phyloP scores from a whole-genome alignment of 2,113 vertebrate genomes.

The Ctenomys sociabilis region DNA sequence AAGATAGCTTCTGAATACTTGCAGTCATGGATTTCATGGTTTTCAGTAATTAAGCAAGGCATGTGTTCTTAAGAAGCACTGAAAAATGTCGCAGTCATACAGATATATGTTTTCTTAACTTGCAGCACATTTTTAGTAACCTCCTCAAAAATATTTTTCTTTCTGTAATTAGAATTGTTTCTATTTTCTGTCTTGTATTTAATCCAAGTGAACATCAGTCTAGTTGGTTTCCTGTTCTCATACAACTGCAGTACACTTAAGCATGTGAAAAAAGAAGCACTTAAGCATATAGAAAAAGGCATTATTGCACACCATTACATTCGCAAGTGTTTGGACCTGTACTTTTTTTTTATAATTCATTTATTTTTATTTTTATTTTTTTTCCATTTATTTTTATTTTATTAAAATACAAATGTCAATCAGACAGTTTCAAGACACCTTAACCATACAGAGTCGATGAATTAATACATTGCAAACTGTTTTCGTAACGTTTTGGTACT shows the following conservation, averaged over 20 bases:
- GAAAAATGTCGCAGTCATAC: constrained; percentile 6
- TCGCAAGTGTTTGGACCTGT: neutral
- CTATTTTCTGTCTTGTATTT: constrained; percentile 31
- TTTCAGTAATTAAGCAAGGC: constrained; percentile 22
- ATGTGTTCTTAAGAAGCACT: neutral
- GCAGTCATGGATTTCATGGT: neutral
- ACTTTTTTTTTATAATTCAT: no score
- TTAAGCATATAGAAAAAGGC: neutral
- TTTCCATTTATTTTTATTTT: no score
- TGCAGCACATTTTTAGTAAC: constrained; percentile 51
- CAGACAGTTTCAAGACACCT: no score
- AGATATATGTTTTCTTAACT: neutral
- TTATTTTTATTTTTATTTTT: no score
- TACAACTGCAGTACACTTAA: neutral
- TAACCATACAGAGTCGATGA: no score
- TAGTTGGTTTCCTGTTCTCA: neutral
- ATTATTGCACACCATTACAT: neutral
- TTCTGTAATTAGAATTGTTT: constrained; percentile 34
- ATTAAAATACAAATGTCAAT: no score
- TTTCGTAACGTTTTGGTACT: no score
- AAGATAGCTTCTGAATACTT: constrained; percentile 19
- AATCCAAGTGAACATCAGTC: neutral
- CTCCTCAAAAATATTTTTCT: constrained; percentile 11
- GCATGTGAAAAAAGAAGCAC: neutral
- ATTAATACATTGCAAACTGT: no score